Conservation (phyloP, 2,888 invertebrate genomes). For the Stenoptilia bipunctidactyla region DNA sequence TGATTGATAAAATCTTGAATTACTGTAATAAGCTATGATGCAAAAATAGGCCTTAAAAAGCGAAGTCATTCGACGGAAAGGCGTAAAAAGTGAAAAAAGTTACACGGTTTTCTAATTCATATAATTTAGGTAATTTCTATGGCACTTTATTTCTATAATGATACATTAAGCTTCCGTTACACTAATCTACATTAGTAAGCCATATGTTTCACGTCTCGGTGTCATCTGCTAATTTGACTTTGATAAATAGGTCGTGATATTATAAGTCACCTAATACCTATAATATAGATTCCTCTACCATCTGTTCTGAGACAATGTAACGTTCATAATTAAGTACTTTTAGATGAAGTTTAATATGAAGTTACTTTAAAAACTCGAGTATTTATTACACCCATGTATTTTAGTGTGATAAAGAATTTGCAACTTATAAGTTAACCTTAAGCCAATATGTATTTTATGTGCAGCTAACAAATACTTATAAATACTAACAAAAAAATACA, state of each 20-base stretch:
- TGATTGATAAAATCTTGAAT: no score
- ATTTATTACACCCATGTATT: no score
- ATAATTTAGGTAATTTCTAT: slow-evolving; percentile 46
- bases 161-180: slow-evolving; percentile 29
- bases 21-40: background rate
- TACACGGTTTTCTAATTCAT: slow-evolving; percentile 20
- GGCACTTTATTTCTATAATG: slow-evolving; percentile 55
- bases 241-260: slow-evolving; percentile 52
- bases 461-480: no score
- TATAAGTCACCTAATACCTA: slow-evolving; percentile 30
- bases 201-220: slow-evolving; percentile 53
- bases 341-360: no score
- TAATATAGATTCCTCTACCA: background rate
- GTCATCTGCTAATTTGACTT: slow-evolving; percentile 58
- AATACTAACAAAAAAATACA: no score
- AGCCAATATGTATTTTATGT: no score
- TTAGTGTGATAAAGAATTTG: no score
- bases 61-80: background rate
- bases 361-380: no score
- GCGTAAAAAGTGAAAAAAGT: slow-evolving; percentile 10
- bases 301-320: no score
- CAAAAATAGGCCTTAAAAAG: slow-evolving; percentile 4
- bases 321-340: no score
- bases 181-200: slow-evolving; percentile 26
- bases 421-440: no score